phyloP scores from a whole-genome alignment of 2,797 vertebrate species.

The Fringilla coelebs region DNA sequence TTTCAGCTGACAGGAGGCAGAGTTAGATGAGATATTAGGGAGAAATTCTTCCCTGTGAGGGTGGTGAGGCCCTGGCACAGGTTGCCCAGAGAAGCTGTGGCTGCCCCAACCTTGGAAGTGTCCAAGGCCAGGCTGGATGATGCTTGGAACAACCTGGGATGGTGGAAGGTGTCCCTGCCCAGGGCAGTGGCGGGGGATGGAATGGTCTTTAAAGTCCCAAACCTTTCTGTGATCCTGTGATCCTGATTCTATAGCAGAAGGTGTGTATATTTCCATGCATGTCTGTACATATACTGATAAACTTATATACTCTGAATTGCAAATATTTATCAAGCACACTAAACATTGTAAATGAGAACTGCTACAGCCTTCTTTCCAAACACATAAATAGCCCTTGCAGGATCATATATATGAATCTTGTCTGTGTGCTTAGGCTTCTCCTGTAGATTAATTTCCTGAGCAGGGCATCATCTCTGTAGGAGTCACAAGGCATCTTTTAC shows the following conservation, averaged over 20 bases:
- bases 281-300: not conserved
- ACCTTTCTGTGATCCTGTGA: not conserved
- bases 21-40: not conserved
- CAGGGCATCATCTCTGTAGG: constrained; percentile 34
- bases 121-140: accelerated
- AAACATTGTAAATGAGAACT: constrained; percentile 17
- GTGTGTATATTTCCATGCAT: not conserved
- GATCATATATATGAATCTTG: constrained; percentile 27
- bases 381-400: not conserved
- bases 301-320: not conserved
- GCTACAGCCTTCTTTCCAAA: not conserved
- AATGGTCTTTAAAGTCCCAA: not conserved
- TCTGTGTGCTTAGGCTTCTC: constrained; percentile 5
- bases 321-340: constrained; percentile 3
- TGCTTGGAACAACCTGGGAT: not conserved
- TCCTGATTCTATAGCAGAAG: not conserved
- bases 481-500: constrained; percentile 54
- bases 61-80: not conserved
- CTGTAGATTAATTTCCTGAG: constrained; percentile 48
- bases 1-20: not conserved
- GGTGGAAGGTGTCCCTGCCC: not conserved
- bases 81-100: not conserved
- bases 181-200: accelerated
- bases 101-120: not conserved
- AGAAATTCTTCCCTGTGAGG: not conserved